Evolutionary conservation across 2,797 vertebrate species (phyloP).

Genomic region (Falco biarmicus): DNA sequence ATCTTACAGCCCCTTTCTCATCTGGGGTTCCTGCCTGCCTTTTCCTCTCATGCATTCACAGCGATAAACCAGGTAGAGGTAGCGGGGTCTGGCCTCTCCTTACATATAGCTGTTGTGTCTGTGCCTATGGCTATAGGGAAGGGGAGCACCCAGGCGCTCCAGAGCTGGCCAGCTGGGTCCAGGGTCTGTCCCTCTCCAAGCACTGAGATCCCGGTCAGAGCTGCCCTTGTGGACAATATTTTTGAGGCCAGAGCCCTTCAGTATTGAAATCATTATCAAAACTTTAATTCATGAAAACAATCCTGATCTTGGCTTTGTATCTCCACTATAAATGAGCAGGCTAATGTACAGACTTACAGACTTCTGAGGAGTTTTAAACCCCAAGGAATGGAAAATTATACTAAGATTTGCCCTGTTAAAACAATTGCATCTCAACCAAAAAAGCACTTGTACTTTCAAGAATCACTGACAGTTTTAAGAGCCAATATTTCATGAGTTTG

Average conservation of each 20-base stretch:
- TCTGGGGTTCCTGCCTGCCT: background rate
- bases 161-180: background rate
- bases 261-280: background rate
- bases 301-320: background rate
- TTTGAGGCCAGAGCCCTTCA: background rate
- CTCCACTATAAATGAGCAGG: background rate
- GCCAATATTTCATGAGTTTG: background rate
- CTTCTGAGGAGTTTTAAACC: background rate
- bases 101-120: background rate
- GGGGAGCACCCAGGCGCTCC: background rate
- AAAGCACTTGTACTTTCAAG: background rate
- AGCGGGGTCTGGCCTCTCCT: background rate
- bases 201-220: fast-evolving
- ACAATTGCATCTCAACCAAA: background rate
- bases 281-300: background rate
- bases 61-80: background rate
- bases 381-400: background rate
- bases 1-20: background rate
- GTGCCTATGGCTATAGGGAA: background rate
- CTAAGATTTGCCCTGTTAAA: background rate
- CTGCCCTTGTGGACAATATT: background rate
- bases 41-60: fast-evolving
- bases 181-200: background rate
- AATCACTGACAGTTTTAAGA: background rate
- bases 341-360: background rate